phyloP scores from a whole-genome alignment of 2,888 invertebrate genomes.

The Cephus rjabovi region DNA sequence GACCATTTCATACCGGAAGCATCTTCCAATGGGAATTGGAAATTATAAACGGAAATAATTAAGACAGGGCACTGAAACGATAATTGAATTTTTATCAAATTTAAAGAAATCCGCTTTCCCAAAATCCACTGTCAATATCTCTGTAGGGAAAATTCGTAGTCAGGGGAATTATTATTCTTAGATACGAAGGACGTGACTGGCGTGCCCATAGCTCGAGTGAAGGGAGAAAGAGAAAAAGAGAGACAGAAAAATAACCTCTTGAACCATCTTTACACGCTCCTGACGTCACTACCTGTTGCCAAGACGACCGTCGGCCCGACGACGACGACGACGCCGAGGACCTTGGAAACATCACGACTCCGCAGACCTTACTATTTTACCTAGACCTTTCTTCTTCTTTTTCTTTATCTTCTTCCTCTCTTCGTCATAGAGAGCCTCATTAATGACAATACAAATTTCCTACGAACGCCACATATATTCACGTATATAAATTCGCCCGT shows the following conservation, averaged over 20 bases:
- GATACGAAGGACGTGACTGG: neutral
- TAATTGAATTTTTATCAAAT: neutral
- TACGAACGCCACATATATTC: too few species aligned
- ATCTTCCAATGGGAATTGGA: neutral
- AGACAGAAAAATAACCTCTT: neutral
- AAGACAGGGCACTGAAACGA: neutral
- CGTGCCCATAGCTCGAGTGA: neutral
- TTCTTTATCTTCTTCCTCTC: neutral
- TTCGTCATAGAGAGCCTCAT: neutral
- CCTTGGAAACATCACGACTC: neutral
- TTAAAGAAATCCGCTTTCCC: neutral
- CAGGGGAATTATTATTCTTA: neutral
- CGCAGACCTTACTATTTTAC: neutral
- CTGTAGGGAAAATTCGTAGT: neutral
- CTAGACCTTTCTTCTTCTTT: neutral
- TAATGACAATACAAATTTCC: too few species aligned
- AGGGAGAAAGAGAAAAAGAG: neutral
- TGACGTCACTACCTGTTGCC: slow-evolving; percentile 33
- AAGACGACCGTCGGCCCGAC: slow-evolving; percentile 20
- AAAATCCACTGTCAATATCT: neutral
- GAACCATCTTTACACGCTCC: slow-evolving; percentile 1
- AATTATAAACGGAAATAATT: neutral
- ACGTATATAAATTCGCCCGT: too few species aligned
- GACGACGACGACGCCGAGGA: neutral
- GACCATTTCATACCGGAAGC: neutral